phyloP scores from a whole-genome alignment of 1,140 invertebrate genomes.

The Bombus cullumanus region DNA sequence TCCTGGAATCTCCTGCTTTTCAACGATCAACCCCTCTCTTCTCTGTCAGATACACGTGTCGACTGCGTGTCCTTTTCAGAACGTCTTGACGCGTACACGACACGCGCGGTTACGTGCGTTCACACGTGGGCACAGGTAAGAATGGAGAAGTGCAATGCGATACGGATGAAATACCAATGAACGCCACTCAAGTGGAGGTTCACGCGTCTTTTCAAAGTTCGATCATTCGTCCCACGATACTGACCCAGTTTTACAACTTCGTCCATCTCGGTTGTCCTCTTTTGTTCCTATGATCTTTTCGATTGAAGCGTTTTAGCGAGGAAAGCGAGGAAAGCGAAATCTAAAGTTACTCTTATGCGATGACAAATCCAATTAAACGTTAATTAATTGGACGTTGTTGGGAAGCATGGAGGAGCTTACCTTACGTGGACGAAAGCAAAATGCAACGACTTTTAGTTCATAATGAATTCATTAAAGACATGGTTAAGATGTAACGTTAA shows the following conservation, averaged over 20 bases:
- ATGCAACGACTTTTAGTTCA: too few relatives aligned
- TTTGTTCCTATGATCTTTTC: too few relatives aligned
- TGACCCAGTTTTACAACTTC: not conserved
- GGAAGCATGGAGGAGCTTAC: too few relatives aligned
- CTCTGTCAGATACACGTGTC: slow-evolving; percentile 56
- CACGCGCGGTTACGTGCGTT: not conserved
- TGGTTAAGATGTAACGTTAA: too few relatives aligned
- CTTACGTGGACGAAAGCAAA: too few relatives aligned
- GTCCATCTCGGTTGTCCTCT: not conserved
- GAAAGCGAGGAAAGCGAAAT: too few relatives aligned
- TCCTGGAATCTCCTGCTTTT: slow-evolving; percentile 34
- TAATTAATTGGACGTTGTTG: too few relatives aligned
- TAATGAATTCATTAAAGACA: too few relatives aligned
- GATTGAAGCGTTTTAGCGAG: too few relatives aligned
- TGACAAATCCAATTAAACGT: too few relatives aligned
- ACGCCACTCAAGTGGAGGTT: not conserved
- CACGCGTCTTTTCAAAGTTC: not conserved
- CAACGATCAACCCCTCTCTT: slow-evolving; percentile 34
- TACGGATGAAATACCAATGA: not conserved
- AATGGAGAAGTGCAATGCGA: not conserved
- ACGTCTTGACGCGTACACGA: slow-evolving; percentile 35
- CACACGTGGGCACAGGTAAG: not conserved
- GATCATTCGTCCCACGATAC: not conserved
- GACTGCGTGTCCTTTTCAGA: slow-evolving; percentile 30
- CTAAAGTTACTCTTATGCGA: too few relatives aligned